Evolutionary conservation across 2,888 invertebrate species (phyloP).

Genomic region (Camponotus fellah): DNA sequence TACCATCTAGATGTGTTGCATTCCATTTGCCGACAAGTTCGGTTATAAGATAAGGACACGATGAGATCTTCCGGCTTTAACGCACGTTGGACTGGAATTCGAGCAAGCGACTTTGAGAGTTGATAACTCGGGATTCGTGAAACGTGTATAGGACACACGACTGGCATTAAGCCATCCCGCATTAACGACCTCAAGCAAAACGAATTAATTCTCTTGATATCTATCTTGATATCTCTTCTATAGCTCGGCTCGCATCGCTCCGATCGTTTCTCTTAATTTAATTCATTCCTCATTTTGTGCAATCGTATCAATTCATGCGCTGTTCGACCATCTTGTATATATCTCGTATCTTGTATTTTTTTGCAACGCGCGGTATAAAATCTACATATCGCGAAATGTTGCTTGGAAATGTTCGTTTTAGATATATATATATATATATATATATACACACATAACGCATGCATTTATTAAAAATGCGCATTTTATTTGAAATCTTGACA

Average conservation of each 20-base stretch:
- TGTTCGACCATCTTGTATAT: not conserved
- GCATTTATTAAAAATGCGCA: not conserved
- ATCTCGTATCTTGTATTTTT: not conserved
- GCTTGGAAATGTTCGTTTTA: not conserved
- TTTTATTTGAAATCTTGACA: slow-evolving; percentile 25
- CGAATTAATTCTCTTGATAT: slow-evolving; percentile 63
- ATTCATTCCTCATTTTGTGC: slow-evolving; percentile 1
- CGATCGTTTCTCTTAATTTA: not conserved
- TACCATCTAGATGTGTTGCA: slow-evolving; percentile 58
- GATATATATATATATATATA: not conserved
- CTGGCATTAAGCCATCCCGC: slow-evolving; percentile 24
- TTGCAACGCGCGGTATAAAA: not conserved
- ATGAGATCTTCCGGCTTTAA: slow-evolving; percentile 58
- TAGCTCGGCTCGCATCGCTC: slow-evolving; percentile 40
- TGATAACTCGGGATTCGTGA: slow-evolving; percentile 64
- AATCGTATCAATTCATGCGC: not conserved
- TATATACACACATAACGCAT: not conserved
- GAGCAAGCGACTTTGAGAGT: slow-evolving; percentile 75
- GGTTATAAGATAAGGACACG: slow-evolving; percentile 57
- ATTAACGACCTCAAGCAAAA: slow-evolving; percentile 61
- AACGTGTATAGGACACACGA: slow-evolving; percentile 53
- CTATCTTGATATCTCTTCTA: too few relatives aligned
- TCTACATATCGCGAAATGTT: not conserved
- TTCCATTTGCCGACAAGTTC: slow-evolving; percentile 59
- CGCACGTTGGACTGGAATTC: slow-evolving; percentile 73